Conservation (phyloP, 2,113 vertebrate genomes). For the Pongo pygmaeus region DNA sequence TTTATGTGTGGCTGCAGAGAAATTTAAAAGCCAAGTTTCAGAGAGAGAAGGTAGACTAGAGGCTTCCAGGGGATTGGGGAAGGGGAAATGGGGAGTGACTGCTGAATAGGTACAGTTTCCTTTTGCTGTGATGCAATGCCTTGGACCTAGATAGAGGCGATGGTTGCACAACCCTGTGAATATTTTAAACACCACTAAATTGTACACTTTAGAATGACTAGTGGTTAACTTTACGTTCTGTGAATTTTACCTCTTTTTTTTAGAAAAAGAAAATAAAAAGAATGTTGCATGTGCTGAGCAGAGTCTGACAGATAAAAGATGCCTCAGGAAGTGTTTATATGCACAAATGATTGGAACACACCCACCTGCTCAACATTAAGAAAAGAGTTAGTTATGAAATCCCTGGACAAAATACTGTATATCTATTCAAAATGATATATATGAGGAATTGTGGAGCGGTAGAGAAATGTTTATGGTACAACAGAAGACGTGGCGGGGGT, state of each 20-base stretch:
- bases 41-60: not conserved
- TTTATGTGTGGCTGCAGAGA: not conserved
- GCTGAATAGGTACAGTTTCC: not conserved
- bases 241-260: not conserved
- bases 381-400: not conserved
- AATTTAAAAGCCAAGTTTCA: not conserved
- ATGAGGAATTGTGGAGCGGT: no score
- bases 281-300: not conserved
- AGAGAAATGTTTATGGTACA: not conserved
- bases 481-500: not conserved
- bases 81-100: no score
- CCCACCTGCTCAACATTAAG: not conserved
- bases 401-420: not conserved
- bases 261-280: not conserved
- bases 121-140: not conserved
- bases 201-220: not conserved
- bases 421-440: not conserved
- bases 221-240: not conserved
- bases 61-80: not conserved
- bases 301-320: not conserved
- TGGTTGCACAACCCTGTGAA: not conserved
- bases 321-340: not conserved
- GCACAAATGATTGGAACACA: not conserved
- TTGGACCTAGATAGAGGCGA: not conserved
- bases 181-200: not conserved